Evolutionary conservation across 2,888 invertebrate species (phyloP).

Genomic region (Lasioglossum malachurum): DNA sequence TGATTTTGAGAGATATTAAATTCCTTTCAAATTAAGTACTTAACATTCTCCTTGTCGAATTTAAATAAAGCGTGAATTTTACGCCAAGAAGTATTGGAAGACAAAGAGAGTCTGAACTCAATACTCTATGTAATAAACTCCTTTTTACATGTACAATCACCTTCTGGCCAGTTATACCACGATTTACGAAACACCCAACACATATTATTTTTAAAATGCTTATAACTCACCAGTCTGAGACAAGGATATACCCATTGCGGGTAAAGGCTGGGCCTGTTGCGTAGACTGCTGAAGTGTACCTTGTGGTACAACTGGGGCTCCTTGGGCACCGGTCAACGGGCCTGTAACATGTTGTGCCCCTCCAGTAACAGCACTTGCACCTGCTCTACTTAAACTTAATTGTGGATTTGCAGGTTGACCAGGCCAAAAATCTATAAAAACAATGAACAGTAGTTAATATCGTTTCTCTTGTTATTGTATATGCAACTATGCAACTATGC

Average conservation of each 20-base stretch:
- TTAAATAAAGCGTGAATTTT: background rate
- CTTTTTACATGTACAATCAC: background rate
- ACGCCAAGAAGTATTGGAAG: background rate
- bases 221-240: constrained; percentile 75
- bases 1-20: background rate
- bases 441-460: background rate
- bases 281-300: constrained; percentile 80
- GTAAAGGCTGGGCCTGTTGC: constrained; percentile 79
- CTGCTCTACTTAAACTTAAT: constrained; percentile 77
- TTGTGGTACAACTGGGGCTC: constrained; percentile 80
- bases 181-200: background rate
- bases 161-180: background rate
- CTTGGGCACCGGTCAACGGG: constrained; percentile 80
- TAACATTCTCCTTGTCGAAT: background rate
- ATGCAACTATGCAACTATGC: background rate
- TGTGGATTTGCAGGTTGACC: constrained; percentile 72
- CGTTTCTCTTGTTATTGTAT: background rate
- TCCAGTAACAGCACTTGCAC: constrained; percentile 78
- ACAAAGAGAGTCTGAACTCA: background rate
- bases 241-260: constrained; percentile 76
- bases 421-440: constrained; percentile 60
- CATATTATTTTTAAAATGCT: background rate
- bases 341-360: constrained; percentile 80
- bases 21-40: background rate
- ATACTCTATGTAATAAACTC: background rate